Base-by-base conservation (phyloP, 1,140 invertebrate species). In the Neodiprion virginianus region DNA sequence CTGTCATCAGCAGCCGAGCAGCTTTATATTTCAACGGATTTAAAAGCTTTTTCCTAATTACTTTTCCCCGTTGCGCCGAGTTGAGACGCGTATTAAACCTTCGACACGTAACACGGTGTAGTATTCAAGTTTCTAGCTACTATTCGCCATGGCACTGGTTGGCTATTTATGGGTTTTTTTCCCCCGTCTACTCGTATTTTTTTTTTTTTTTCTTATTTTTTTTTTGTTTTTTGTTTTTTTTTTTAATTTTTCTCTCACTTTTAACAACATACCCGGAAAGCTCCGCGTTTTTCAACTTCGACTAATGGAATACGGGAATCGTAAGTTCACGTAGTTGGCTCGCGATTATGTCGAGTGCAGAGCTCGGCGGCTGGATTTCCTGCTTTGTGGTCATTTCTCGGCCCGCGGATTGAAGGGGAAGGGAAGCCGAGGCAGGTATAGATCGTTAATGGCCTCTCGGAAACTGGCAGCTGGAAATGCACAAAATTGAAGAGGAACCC, bases 371-470 rank as follows among this genome's bases (percentile, higher is more conserved):
- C 48, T 17, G 49, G 69, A 48, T 67, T 40, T 40, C 28, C 28
- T 40, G 28, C 28, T 40, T 40, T 40, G 28, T 40, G 28, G 28
- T 40, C 28, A 40, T 40, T 40, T 40, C 28, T 40, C 67, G 47
- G 65, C 48, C 17, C 72, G 17, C 50, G 61, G 61, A 70, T 11
- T 40, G 72, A 71, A 74, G 28, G 67, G 71, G 69, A n/a, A 8
- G 48, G 75, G 77, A 76, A 71, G 72, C 69, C 72, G 72, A 74
- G 66, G 76, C 76, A 76, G 75, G 75, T 79, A 76, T 74, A 74
- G 76, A 77, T 82, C 77, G 81, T 82, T 82, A 84, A 84, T 82
- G 80, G 79, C 74, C 82, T 84, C 82, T 84, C 78, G 78, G 80
- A 79, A 81, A 81, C 75, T 76, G 78, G 78, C 77, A 74, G 65